These are phyloP conservation scores for Polyodon spathula DNA, from an alignment of 2,113 vertebrate genomes.

Conservation along the genomic window DNA sequence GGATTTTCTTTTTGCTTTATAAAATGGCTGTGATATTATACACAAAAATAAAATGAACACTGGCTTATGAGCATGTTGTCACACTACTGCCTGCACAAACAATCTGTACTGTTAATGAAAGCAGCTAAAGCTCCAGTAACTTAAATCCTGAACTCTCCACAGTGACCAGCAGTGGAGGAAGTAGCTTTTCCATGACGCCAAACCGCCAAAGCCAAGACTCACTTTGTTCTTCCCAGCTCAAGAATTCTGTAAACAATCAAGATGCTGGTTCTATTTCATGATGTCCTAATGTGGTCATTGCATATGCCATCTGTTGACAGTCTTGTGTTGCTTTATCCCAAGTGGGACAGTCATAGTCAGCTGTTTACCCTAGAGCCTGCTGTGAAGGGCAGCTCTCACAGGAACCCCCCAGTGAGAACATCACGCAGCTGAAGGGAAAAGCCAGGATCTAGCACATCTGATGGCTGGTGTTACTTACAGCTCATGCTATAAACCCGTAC, in stretches of 20 bases:
- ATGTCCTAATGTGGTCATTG: not conserved
- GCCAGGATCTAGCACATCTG: constrained; percentile 1
- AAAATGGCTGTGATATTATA: too few species aligned
- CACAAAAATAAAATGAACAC: too few species aligned
- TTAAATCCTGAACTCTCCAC: too few species aligned
- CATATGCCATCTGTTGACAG: constrained; percentile 37
- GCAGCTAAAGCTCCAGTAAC: too few species aligned
- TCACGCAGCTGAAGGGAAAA: constrained; percentile 39
- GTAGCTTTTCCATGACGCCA: not conserved
- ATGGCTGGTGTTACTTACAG: not conserved
- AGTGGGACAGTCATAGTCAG: constrained; percentile 41
- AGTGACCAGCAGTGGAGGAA: not conserved
- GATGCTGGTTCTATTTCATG: not conserved
- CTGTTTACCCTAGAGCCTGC: constrained; percentile 48
- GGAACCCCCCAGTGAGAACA: constrained; percentile 52
- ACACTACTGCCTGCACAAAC: too few species aligned
- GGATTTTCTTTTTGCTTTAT: too few species aligned
- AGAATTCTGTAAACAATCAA: not conserved
- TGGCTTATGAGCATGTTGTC: too few species aligned
- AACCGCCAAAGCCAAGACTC: not conserved
- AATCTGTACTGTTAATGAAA: too few species aligned
- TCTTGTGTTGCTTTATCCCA: constrained; percentile 45
- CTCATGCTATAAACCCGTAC: not conserved
- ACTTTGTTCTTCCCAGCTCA: not conserved
- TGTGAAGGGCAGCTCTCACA: constrained; percentile 49